Conservation (phyloP, 2,113 vertebrate species). For the Emydocephalus ijimae region DNA sequence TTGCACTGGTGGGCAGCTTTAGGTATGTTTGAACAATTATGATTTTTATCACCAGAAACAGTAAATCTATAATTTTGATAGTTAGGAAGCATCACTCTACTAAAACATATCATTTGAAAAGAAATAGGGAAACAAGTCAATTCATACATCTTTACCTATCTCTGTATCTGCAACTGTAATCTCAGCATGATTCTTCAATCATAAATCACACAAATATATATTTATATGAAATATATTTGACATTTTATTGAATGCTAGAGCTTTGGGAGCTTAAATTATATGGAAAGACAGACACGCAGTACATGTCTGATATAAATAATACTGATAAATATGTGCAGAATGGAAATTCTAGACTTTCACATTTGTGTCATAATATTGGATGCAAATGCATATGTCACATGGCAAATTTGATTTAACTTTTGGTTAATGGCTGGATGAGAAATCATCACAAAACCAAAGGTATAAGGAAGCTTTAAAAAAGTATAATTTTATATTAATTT, state of each 20-base stretch:
- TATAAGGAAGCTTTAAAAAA: neutral
- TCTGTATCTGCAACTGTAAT: neutral
- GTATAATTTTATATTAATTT: neutral
- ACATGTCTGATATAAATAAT: neutral
- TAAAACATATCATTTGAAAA: neutral
- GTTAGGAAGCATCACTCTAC: neutral
- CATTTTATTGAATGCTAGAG: neutral
- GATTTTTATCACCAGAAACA: constrained; percentile 2
- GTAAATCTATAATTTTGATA: neutral
- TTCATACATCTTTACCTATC: neutral
- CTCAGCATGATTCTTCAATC: neutral
- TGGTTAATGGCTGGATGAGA: neutral
- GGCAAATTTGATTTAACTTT: neutral
- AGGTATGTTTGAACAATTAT: constrained; percentile 62
- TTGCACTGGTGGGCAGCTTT: constrained; percentile 86
- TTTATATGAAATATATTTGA: neutral
- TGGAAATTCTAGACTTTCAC: neutral
- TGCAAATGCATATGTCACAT: neutral
- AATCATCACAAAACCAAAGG: neutral
- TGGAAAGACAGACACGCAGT: neutral
- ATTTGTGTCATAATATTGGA: neutral
- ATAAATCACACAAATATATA: neutral
- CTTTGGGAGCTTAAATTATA: neutral
- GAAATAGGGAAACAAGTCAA: neutral
- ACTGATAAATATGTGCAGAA: neutral